Evolutionary conservation across 2,888 invertebrate genomes (phyloP), one percentile per base, ranked within the genome.

Genomic region (Apamea crenata): DNA sequence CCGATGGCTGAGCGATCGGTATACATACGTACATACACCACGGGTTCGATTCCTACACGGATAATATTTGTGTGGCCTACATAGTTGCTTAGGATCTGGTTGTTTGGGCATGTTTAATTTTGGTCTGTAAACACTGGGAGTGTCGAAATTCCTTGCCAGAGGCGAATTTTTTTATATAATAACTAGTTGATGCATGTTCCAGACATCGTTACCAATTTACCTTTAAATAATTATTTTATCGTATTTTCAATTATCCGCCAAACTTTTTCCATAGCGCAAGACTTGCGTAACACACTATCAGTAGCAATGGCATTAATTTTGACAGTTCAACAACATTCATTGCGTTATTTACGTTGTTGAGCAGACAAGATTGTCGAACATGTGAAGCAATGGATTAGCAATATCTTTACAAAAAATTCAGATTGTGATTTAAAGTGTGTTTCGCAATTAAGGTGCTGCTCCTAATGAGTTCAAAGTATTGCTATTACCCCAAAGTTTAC

Each of bases 91-190:
- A 18, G n/a, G 12, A 53, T 61, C n/a, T 36, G 77, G n/a, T 56
- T 77, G 77, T 80, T 77, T 83, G 32, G 50, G 61, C 32, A 50
- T 67, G 29, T 67, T 68, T 82, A 76, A 68, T 80, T 82, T 80
- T 61, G 53, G 21, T 67, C 40, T 67, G 21, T 75, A 80, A 80
- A 80, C 76, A 36, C n/a, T 16, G 66, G 21, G 29, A 8, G 29
- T 29, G 14, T 65, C 40, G 36, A 47, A 81, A 71, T 81, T 74
- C 74, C 59, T 18, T 32, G 59, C n/a, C 29, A 5, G 18, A 75
- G 73, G 72, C 29, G 7, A 21, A 44, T 7, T 56, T 40, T 74
- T 29, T 29, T 47, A 29, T 10, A 5, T 67, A 47, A 21, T 68
- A 12, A 18, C 10, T 18, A 44, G 25, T 25, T 7, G 68, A 36